These are phyloP conservation scores for Temnothorax rugatulus DNA, from an alignment of 2,888 invertebrate species.

Conservation along the genomic window DNA sequence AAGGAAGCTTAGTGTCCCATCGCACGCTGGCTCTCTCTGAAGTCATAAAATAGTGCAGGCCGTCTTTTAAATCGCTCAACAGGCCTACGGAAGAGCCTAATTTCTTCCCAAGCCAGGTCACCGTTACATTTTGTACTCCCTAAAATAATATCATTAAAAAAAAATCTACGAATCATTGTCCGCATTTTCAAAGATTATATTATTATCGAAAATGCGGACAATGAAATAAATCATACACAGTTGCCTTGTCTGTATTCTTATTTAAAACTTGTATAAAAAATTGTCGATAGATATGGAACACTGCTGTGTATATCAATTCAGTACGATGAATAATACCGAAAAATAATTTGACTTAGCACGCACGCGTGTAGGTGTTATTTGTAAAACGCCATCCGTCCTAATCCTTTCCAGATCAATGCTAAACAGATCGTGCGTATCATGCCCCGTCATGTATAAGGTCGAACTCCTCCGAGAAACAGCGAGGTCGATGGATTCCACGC, in stretches of 20 bases:
- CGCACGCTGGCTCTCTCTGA: constrained; percentile 86
- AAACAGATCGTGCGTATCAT: constrained; percentile 79
- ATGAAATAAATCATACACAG: background rate
- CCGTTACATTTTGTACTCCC: constrained; percentile 63
- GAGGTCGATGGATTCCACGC: constrained; percentile 80
- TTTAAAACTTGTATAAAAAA: background rate
- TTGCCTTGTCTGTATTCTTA: background rate
- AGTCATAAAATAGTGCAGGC: constrained; percentile 86
- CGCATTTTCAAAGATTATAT: background rate
- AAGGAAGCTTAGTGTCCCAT: constrained; percentile 85
- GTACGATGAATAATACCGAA: background rate
- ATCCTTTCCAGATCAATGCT: constrained; percentile 78
- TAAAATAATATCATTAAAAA: background rate
- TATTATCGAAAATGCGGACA: background rate
- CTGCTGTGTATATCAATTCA: background rate
- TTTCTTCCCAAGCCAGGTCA: constrained; percentile 84
- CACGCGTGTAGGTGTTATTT: background rate
- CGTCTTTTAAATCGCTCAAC: constrained; percentile 84
- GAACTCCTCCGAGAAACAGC: constrained; percentile 82
- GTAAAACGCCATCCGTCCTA: background rate
- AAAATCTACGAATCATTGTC: background rate
- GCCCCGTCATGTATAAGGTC: constrained; percentile 83
- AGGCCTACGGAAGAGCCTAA: constrained; percentile 86
- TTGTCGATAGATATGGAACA: background rate
- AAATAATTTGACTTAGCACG: background rate